Evolutionary conservation across 2,113 vertebrate species (phyloP).

Genomic region (Butorides virescens): DNA sequence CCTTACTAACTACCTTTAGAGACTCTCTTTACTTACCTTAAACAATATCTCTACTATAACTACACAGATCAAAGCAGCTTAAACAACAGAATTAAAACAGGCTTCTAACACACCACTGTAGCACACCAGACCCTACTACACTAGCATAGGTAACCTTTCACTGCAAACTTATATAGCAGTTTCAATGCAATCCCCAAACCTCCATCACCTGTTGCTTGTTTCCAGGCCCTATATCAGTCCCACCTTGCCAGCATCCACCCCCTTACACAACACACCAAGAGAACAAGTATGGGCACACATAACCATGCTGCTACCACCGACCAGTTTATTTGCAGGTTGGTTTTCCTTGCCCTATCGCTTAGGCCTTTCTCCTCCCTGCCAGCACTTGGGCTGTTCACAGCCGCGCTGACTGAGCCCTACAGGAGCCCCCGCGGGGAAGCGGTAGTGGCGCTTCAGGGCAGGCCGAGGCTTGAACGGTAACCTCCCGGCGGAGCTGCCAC

Average conservation of each 20-base stretch:
- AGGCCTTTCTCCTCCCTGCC: neutral
- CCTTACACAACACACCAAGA: rapidly evolving
- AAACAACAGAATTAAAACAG: neutral
- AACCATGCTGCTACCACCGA: rapidly evolving
- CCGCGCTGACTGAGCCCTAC: neutral
- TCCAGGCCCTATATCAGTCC: rapidly evolving
- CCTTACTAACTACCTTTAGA: neutral
- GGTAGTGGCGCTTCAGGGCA: neutral
- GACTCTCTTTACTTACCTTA: too few species aligned
- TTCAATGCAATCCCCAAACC: rapidly evolving
- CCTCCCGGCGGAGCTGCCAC: neutral
- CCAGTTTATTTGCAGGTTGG: rapidly evolving
- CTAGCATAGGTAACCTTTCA: rapidly evolving
- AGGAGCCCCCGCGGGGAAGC: neutral
- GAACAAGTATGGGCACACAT: rapidly evolving
- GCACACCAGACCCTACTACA: rapidly evolving
- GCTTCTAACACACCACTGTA: rapidly evolving
- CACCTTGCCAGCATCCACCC: rapidly evolving
- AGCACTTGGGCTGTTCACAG: neutral
- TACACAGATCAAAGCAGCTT: neutral
- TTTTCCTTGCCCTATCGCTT: neutral
- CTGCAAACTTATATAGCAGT: rapidly evolving
- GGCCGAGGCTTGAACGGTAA: neutral
- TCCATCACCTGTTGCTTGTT: neutral
- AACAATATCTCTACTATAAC: rapidly evolving